These are phyloP conservation scores for Drosophila lowei DNA, from an alignment of 1,140 invertebrate species.

Conservation along the genomic window DNA sequence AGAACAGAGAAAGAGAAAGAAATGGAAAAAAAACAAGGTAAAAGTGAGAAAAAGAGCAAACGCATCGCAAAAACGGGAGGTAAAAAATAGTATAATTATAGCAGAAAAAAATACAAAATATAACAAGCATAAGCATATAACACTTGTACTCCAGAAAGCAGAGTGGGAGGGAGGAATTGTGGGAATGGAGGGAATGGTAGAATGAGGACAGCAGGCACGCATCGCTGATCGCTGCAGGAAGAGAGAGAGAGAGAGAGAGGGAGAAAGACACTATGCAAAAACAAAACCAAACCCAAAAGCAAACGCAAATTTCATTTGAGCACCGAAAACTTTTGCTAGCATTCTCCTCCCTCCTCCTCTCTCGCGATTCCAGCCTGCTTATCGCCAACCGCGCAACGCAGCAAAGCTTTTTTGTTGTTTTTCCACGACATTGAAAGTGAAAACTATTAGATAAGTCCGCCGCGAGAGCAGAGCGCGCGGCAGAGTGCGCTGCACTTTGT, in stretches of 20 bases:
- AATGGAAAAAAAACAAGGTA: slow-evolving; percentile 24
- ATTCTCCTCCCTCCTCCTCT: slow-evolving; percentile 1
- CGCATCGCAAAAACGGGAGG: slow-evolving; percentile 55
- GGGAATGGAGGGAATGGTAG: neutral
- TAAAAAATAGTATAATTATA: slow-evolving; percentile 31
- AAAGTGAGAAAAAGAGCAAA: slow-evolving; percentile 67
- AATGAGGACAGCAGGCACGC: too few relatives aligned
- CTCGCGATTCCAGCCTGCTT: neutral
- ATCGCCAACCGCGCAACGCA: neutral
- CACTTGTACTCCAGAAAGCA: slow-evolving; percentile 60
- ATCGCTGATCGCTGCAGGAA: too few relatives aligned
- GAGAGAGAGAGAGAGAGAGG: neutral
- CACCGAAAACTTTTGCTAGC: slow-evolving; percentile 21
- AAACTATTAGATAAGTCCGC: slow-evolving; percentile 73
- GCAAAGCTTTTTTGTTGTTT: slow-evolving; percentile 33
- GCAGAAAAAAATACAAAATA: slow-evolving; percentile 30
- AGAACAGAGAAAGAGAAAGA: slow-evolving; percentile 20
- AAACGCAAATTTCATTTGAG: slow-evolving; percentile 9
- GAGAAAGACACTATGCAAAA: slow-evolving; percentile 11
- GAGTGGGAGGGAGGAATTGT: neutral
- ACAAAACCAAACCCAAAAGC: slow-evolving; percentile 1
- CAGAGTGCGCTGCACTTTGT: slow-evolving; percentile 57
- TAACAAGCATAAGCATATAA: slow-evolving; percentile 46
- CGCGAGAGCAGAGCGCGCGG: slow-evolving; percentile 10
- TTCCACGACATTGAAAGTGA: slow-evolving; percentile 69